Percentiles rank a stretch among this genome's conserved stretches.
These are phyloP conservation scores for Spodoptera picta DNA, from an alignment of 2,888 invertebrate genomes.

Conservation along the genomic window DNA sequence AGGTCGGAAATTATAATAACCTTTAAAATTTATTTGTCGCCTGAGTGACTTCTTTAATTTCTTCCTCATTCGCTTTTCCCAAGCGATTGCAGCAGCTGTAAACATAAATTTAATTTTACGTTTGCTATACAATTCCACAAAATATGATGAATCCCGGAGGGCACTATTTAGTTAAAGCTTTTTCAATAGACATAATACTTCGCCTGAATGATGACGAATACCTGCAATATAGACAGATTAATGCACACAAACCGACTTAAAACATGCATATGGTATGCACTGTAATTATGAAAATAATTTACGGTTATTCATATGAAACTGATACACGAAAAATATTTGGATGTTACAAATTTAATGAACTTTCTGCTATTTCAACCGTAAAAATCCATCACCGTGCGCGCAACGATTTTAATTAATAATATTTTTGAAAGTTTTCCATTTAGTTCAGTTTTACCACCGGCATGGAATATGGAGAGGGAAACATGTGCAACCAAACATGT, in stretches of 20 bases:
- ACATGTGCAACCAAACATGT: too few relatives aligned
- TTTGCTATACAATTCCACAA: conserved; percentile 1
- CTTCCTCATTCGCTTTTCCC: conserved; percentile 82
- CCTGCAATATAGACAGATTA: background rate
- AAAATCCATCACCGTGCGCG: too few relatives aligned
- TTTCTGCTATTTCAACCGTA: background rate
- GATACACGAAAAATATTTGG: background rate
- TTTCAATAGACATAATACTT: background rate
- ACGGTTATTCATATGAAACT: background rate
- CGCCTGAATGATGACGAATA: conserved; percentile 4
- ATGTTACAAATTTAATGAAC: background rate
- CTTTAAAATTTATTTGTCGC: conserved; percentile 76
- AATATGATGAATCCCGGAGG: background rate
- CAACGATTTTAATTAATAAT: too few relatives aligned
- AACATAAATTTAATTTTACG: conserved; percentile 4
- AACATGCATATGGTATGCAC: background rate
- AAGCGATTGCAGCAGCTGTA: conserved; percentile 79
- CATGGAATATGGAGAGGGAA: too few relatives aligned
- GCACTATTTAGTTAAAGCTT: conserved; percentile 2
- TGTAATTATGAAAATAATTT: conserved; percentile 2
- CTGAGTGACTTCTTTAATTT: conserved; percentile 77
- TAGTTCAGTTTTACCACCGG: too few relatives aligned
- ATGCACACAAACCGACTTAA: background rate
- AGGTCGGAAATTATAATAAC: conserved; percentile 51
- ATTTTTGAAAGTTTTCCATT: too few relatives aligned